Evolutionary conservation across 2,113 vertebrate species (phyloP), one percentile per base, ranked within the genome.

Genomic region (Hypomesus transpacificus): DNA sequence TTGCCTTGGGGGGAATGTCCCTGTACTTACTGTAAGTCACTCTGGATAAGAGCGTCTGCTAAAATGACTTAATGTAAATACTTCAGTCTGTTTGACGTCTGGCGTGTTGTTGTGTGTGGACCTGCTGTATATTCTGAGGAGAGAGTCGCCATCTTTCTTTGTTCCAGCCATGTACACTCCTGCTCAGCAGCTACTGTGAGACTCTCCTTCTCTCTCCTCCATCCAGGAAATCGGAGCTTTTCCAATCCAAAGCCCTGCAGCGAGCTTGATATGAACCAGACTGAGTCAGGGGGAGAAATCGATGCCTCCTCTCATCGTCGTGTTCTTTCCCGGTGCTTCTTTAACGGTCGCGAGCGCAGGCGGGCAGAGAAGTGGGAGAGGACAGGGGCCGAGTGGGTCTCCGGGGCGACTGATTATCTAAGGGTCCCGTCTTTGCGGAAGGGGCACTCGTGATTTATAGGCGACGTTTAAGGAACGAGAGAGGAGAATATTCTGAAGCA

Each of bases 371-470:
- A 7, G 54, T 0, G 16, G 17, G 54, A 1, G 54, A n/a, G n/a
- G 54, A 7, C 4, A 6, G 54, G 54, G 54, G 3, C 4, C 11
- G 54, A 56, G n/a, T 11, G n/a, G n/a, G 17, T 14, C 57, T 24
- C 8, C 14, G 68, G 72, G 66, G 6, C 3, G 54, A 46, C 39
- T 69, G 64, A 77, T 77, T 28, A 68, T 68, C 69, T 18, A 6
- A 24, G 24, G 24, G 7, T 1, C 24, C 63, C 68, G 18, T 76
- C 60, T 53, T 26, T 26, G 1, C 54, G 71, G 11, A 50, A 64
- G 69, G 60, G 69, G n/a, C n/a, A n/a, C 76, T 50, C 16, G n/a
- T 68, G 71, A 85, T 66, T 73, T 81, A 74, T 80, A 28, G 18
- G 26, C 11, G 14, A 69, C 73, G 77, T 82, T 85, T 67, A 77